Conservation (phyloP, 2,888 invertebrate species). For the Odontocolon sp. region DNA sequence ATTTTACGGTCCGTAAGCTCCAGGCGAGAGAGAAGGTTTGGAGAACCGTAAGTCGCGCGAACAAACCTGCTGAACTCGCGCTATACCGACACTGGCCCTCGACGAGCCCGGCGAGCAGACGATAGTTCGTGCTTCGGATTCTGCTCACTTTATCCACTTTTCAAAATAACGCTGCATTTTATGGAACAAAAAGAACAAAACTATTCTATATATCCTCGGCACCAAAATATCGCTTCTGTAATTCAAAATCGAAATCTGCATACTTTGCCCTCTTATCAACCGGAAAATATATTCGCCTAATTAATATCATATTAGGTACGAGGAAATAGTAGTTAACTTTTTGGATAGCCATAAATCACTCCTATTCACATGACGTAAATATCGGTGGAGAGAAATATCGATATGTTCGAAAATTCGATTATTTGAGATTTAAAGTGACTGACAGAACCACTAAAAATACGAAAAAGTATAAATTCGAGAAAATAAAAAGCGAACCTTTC, state of each 20-base stretch:
- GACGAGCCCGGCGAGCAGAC: constrained; percentile 21
- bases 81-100: constrained; percentile 44
- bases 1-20: constrained; percentile 69
- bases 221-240: neutral
- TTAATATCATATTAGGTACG: too few relatives aligned
- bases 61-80: constrained; percentile 63
- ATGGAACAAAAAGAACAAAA: constrained; percentile 16
- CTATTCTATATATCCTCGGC: constrained; percentile 13
- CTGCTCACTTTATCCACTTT: constrained; percentile 15
- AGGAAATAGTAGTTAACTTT: too few relatives aligned
- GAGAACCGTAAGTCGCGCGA: constrained; percentile 47
- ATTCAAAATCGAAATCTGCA: neutral
- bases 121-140: constrained; percentile 48
- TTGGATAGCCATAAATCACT: too few relatives aligned
- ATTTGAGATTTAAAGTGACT: too few relatives aligned
- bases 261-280: too few relatives aligned
- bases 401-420: too few relatives aligned
- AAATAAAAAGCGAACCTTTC: neutral
- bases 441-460: too few relatives aligned
- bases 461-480: too few relatives aligned
- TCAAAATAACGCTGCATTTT: constrained; percentile 43
- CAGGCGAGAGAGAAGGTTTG: constrained; percentile 52
- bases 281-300: too few relatives aligned
- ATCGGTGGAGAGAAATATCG: too few relatives aligned
- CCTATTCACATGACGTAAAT: too few relatives aligned